phyloP scores from a whole-genome alignment of 1,140 invertebrate genomes.

The Triops cancriformis region DNA sequence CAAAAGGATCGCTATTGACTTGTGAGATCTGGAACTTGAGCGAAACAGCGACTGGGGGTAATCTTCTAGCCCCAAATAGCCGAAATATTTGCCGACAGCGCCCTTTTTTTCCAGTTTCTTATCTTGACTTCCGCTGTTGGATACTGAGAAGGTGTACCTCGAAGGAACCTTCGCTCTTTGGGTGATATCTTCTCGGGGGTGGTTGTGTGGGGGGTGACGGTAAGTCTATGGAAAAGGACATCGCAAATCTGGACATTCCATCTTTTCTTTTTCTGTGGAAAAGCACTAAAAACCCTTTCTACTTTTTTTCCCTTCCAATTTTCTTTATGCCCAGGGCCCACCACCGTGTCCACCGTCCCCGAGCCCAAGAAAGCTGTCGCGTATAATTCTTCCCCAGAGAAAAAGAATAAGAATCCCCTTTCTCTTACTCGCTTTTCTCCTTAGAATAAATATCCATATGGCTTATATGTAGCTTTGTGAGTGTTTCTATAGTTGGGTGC shows the following conservation, averaged over 20 bases:
- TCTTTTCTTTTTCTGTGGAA: not conserved
- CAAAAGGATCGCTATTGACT: not conserved
- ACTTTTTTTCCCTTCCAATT: not conserved
- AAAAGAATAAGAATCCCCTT: not conserved
- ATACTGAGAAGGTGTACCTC: not conserved
- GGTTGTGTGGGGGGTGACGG: not conserved
- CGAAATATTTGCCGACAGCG: not conserved
- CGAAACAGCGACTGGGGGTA: not conserved
- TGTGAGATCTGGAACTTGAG: not conserved
- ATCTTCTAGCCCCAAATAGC: not conserved
- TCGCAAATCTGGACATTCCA: slow-evolving; percentile 9
- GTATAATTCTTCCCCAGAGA: not conserved
- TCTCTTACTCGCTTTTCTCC: not conserved
- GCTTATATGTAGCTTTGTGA: not conserved
- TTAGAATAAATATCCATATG: not conserved
- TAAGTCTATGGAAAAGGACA: not conserved
- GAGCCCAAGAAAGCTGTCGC: not conserved
- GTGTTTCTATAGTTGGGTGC: not conserved
- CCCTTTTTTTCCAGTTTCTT: not conserved
- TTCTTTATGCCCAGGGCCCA: not conserved
- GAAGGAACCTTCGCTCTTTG: not conserved
- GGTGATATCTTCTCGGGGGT: not conserved
- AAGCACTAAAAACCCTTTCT: not conserved
- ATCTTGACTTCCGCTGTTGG: slow-evolving; percentile 12
- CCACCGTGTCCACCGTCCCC: not conserved